phyloP scores from a whole-genome alignment of 2,888 invertebrate species.

The Pinctada fucata region DNA sequence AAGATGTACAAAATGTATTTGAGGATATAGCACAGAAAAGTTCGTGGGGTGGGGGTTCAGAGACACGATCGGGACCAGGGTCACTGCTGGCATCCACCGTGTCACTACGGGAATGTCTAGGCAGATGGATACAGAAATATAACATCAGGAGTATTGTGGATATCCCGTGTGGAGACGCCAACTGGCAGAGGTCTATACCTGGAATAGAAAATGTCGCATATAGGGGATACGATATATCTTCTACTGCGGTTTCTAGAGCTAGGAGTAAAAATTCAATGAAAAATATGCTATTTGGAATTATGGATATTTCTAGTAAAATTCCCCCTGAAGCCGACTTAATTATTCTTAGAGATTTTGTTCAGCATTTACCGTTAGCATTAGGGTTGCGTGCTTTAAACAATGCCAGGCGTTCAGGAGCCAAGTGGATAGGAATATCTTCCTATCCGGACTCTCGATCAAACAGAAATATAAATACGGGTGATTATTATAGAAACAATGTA shows the following conservation, averaged over 20 bases:
- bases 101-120: not conserved
- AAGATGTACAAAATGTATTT: not conserved
- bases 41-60: conserved; percentile 6
- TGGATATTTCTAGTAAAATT: not conserved
- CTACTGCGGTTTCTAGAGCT: not conserved
- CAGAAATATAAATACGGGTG: not conserved
- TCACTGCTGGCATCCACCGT: not conserved
- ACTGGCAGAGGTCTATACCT: conserved; percentile 12
- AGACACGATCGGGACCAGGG: conserved; percentile 3
- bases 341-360: not conserved
- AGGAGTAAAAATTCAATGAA: not conserved
- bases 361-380: conserved; percentile 5
- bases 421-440: not conserved
- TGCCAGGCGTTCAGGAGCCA: not conserved
- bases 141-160: conserved; percentile 5
- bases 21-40: not conserved
- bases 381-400: not conserved
- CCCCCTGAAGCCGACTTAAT: conserved; percentile 5
- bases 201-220: conserved; percentile 4
- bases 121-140: conserved; percentile 7
- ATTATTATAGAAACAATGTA: not conserved
- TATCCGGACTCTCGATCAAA: not conserved
- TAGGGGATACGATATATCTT: not conserved
- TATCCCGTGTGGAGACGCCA: conserved; percentile 8
- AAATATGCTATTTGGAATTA: not conserved